Evolutionary conservation across 35 echinoderm and acorn worm species (phyloP), one percentile per base, ranked within the genome.

Genomic region (Apostichopus japonicus): DNA sequence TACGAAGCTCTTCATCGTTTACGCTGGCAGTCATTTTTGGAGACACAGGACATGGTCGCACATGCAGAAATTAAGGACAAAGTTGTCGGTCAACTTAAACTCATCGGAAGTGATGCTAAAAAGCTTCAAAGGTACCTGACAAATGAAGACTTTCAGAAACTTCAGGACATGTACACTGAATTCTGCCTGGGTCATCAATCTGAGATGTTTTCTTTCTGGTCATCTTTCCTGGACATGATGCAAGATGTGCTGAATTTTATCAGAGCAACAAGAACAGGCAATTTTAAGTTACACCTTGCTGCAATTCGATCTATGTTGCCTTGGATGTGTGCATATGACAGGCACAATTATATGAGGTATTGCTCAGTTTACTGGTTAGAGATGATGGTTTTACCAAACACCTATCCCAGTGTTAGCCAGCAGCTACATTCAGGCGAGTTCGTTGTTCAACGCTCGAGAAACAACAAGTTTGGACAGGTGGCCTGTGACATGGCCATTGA

Each of bases 271-370:
- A 72, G 1, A 21, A 21, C 13, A 5, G 67, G 9, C 5, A 21
- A 72, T 21, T 72, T 15, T 79, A 8, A 25, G 2, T 78, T 92
- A 6, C 94, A 93, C 55, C 84, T 95, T 53, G 44, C 84, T 5
- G 5, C 51, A 5, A 87, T 87, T 21, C 1, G 84, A 56, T 87
- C 51, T 6, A 56, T 55, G 44, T 17, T 87, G 56, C 84, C 55
- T 56, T 87, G 84, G 84, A 55, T 87, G 55, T 87, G 53, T 87
- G 84, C 84, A n/a, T 87, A 87, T 25, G 84, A 87, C 54, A 0
- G 55, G 1, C 5, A 5, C 8, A 87, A 87, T 0, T 87, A 87
- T 57, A 58, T 58, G 56, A 55, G 7, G 0, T 87, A 87, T 55
- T 58, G 52, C 5, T 17, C 84, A 56, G 63, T 87, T 8, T 6